These are phyloP conservation scores for Epizoanthus illoricatus DNA, from an alignment of 92 coral and sea anemone species.

Conservation along the genomic window DNA sequence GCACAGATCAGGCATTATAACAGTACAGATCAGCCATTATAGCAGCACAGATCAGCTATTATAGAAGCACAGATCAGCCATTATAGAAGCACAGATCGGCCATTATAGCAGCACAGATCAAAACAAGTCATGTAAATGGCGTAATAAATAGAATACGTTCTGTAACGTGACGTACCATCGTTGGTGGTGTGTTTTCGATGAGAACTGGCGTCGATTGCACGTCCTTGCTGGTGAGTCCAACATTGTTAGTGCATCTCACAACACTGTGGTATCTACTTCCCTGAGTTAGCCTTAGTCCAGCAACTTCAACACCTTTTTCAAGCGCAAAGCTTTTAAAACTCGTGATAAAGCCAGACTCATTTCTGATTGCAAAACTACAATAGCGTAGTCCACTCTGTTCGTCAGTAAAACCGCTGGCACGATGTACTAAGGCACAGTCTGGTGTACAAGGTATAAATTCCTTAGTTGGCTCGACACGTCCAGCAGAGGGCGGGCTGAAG, in stretches of 20 bases:
- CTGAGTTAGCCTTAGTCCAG: constrained; percentile 52
- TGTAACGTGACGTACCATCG: constrained; percentile 54
- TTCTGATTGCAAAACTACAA: constrained; percentile 67
- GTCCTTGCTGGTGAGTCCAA: constrained; percentile 53
- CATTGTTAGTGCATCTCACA: constrained; percentile 72
- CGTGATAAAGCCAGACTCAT: constrained; percentile 39
- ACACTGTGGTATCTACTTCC: constrained; percentile 66
- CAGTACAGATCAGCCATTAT: no score
- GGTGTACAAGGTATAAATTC: constrained; percentile 57
- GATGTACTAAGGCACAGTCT: constrained; percentile 63
- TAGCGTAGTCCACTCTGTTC: constrained; percentile 72
- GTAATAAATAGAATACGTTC: no score
- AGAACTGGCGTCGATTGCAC: constrained; percentile 55
- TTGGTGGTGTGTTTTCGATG: constrained; percentile 88
- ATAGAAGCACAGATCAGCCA: no score
- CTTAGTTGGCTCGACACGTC: constrained; percentile 47
- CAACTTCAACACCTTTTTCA: constrained; percentile 43
- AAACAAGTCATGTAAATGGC: no score
- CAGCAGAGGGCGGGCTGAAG: constrained; percentile 68
- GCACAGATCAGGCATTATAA: no score
- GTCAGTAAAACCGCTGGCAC: constrained; percentile 67
- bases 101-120: no score
- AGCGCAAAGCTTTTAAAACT: constrained; percentile 41
- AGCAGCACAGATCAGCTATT: no score
- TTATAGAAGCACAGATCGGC: no score